Base-by-base conservation (phyloP, 2,113 vertebrate genomes). In the Sisor rabdophorus region DNA sequence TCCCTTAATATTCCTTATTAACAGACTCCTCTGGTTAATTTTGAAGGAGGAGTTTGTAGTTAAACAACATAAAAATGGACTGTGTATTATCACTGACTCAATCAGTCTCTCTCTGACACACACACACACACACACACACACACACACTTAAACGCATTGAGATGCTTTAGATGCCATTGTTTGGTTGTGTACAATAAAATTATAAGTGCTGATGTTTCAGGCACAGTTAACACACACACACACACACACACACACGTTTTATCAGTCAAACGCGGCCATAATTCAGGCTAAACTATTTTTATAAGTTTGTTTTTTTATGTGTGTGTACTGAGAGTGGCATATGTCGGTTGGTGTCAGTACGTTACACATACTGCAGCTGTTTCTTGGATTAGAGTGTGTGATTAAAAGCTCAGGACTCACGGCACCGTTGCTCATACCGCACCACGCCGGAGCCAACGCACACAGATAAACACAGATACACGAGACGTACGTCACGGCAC, bases 391-490 rank as follows among this genome's bases (percentile, higher is more conserved):
- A 77, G 64, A 47, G 22, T 5, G 26, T 44, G 40, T 69, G 75
- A 77, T 77, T 77, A 77, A 69, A 77, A 77, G 75, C 75, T 77
- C 50, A 77, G 75, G 64, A 67, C 20, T 69, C 64, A 69, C 44
- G 75, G 75, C 75, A 69, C 75, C 64, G 32, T 54, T 17, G 2
- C 24, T 50, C 64, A 59, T 59, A 69, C 54, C 65, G 0, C 36
- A 58, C 52, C 75, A 24, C 3, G 7, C 40, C 22, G 64, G 75
- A 59, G 63, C 75, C 75, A 19, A 74, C 44, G n/a, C 72, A 63
- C 44, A 72, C 44, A 32, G 16, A 61, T 9, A 63, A 47, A 63
- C 58, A 55, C 12, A 36, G 15, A 71, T 2, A 58, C 70, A 72
- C 68, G 53, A 44, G 32, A 36, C 3, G 7, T 10, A 44, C 5